Evolutionary conservation across 2,888 invertebrate species (phyloP), one percentile per base, ranked within the genome.

Genomic region (Cyrtodaria siliqua): DNA sequence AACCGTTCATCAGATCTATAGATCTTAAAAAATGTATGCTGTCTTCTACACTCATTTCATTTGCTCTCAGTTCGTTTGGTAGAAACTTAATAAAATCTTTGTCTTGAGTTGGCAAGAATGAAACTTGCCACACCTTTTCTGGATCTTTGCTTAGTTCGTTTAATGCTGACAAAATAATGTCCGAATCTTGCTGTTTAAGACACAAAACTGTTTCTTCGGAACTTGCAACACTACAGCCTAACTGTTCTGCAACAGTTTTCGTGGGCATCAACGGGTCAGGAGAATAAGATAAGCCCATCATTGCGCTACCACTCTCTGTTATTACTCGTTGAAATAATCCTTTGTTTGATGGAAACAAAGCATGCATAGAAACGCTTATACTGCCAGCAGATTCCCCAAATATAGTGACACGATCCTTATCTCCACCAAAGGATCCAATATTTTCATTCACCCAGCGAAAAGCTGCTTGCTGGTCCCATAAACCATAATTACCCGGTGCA

Each of bases 391-490:
- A 67, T 24, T 57, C 67, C 2, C 67, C 67, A 20, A 42, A 44
- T 33, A 67, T 59, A 20, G 67, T 67, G 16, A 67, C 59, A 14
- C 59, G 33, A 4, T 56, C 29, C 9, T 55, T 56, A 20, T 66
- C 47, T 16, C 64, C 64, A 6, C 64, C 55, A 33, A 66, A 66
- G 8, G 38, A 23, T 1, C 18, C 56, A 56, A 66, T 55, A 20
- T 53, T n/a, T 2, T 53, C 14, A 3, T 27, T 14, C 16, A 53
- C 53, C 53, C 53, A 27, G 6, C 26, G 56, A 29, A 66, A 47
- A 26, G 67, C 67, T n/a, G 38, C 23, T 1, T 50, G 57, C 49
- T 67, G 67, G 44, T 67, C 67, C 67, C 67, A 67, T 23, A 67
- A 57, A 20, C 67, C 67, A 4, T 57, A 33, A 18, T 67, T 67